A percentile compares a stretch with the other conserved stretches of the same genome.
Conservation (phyloP, 2,888 invertebrate genomes). For the Andrena minutula region DNA sequence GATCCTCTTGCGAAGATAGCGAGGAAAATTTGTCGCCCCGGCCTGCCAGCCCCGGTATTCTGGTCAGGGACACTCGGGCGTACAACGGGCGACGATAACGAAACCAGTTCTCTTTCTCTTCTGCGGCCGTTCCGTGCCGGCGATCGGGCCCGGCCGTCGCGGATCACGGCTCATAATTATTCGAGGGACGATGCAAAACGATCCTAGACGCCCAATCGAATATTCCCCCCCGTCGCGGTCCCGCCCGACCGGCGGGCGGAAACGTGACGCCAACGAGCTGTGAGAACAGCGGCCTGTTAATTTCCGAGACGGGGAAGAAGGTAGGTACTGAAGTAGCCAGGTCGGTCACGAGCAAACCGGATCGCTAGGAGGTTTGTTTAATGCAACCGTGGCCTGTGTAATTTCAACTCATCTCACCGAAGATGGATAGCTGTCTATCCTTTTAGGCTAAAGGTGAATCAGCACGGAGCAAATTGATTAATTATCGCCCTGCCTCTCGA, state of each 20-base stretch:
- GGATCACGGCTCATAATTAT: conserved; percentile 47
- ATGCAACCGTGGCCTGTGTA: conserved; percentile 17
- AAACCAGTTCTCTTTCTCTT: conserved; percentile 73
- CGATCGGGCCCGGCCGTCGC: conserved; percentile 43
- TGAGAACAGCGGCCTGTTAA: conserved; percentile 38
- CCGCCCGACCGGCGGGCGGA: background rate
- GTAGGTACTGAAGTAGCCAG: conserved; percentile 11
- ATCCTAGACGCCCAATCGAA: conserved; percentile 17
- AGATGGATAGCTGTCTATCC: conserved; percentile 35
- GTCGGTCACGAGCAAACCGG: conserved; percentile 40
- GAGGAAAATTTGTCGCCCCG: conserved; percentile 76
- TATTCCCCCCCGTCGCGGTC: background rate
- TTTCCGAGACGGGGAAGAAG: conserved; percentile 22
- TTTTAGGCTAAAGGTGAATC: background rate
- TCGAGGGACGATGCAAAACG: conserved; percentile 16
- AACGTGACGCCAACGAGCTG: conserved; percentile 5
- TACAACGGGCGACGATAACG: conserved; percentile 71
- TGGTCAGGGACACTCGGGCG: conserved; percentile 74
- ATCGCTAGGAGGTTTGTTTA: conserved; percentile 25
- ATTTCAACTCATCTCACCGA: conserved; percentile 39
- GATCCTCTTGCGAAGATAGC: conserved; percentile 75
- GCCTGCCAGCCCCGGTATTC: conserved; percentile 69
- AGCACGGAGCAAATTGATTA: conserved; percentile 32
- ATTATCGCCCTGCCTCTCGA: conserved; percentile 33
- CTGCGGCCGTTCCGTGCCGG: conserved; percentile 35